These are phyloP conservation scores for Aix galericulata DNA, from an alignment of 2,113 vertebrate species.

Conservation along the genomic window DNA sequence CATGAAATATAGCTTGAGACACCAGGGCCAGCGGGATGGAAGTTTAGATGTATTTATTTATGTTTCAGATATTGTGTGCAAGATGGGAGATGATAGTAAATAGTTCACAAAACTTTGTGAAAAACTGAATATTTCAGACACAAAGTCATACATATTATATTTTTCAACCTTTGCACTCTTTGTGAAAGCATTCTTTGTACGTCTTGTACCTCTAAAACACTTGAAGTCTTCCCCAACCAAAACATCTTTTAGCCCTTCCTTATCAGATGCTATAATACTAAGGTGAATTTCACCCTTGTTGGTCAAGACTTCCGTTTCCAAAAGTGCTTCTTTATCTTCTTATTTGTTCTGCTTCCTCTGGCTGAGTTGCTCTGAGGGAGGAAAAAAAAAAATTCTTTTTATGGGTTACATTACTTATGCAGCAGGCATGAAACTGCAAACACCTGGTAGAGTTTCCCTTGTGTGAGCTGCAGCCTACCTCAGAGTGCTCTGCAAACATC, in stretches of 20 bases:
- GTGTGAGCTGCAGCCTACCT: conserved; percentile 65
- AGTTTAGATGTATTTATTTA: background rate
- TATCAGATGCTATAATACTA: background rate
- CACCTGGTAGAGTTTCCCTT: conserved; percentile 70
- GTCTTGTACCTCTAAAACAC: background rate
- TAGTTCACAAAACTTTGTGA: background rate
- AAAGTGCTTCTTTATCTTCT: conserved; percentile 32
- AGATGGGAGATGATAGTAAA: background rate
- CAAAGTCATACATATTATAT: background rate
- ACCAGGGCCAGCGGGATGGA: background rate
- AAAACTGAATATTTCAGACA: background rate
- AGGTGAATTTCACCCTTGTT: conserved; percentile 13
- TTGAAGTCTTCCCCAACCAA: background rate
- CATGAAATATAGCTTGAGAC: background rate
- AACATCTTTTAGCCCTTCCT: background rate
- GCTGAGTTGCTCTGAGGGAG: background rate
- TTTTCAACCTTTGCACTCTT: background rate
- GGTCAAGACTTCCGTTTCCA: conserved; percentile 10
- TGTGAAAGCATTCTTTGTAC: background rate
- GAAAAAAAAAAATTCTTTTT: conserved; percentile 3
- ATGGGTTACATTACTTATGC: conserved; percentile 66
- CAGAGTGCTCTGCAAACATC: conserved; percentile 58
- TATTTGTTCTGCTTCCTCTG: conserved; percentile 42
- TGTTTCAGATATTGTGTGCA: background rate
- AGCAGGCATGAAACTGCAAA: conserved; percentile 72